phyloP scores from a whole-genome alignment of 2,113 vertebrate genomes.

The Origma solitaria region DNA sequence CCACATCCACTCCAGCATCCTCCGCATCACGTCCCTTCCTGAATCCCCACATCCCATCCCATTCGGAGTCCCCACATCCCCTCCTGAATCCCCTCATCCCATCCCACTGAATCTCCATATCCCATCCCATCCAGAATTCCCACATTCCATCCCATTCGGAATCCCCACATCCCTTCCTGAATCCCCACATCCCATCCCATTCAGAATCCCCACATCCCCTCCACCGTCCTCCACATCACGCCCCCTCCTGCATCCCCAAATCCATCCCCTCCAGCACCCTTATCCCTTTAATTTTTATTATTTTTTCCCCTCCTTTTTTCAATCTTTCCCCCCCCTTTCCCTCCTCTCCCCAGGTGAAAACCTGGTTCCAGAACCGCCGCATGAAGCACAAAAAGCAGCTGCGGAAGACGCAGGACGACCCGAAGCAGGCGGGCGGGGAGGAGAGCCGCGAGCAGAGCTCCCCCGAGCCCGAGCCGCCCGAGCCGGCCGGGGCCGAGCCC shows the following conservation, averaged over 20 bases:
- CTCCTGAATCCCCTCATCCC: neutral
- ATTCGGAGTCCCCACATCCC: neutral
- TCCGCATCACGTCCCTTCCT: neutral
- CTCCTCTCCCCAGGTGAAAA: conserved; percentile 83
- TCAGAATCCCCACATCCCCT: neutral
- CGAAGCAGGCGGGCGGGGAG: conserved; percentile 74
- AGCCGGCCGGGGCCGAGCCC: conserved; percentile 57
- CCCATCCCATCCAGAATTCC: neutral
- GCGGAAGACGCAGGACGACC: conserved; percentile 90
- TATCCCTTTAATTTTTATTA: neutral
- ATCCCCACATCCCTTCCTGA: neutral
- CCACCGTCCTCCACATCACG: too few species aligned
- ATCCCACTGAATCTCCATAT: neutral
- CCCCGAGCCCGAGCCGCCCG: conserved; percentile 73
- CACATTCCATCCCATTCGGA: neutral
- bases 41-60: neutral
- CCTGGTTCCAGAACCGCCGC: conserved; percentile 98
- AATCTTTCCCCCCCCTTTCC: neutral
- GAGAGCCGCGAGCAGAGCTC: conserved; percentile 78
- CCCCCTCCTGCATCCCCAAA: neutral
- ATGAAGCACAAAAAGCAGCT: conserved; percentile 99
- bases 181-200: neutral
- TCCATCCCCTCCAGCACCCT: neutral
- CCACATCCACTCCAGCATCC: neutral
- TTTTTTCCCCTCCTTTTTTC: fast-evolving